Percentiles rank a stretch among this genome's conserved stretches.
phyloP scores from a whole-genome alignment of 2,797 vertebrate species.

The Zalophus californianus region DNA sequence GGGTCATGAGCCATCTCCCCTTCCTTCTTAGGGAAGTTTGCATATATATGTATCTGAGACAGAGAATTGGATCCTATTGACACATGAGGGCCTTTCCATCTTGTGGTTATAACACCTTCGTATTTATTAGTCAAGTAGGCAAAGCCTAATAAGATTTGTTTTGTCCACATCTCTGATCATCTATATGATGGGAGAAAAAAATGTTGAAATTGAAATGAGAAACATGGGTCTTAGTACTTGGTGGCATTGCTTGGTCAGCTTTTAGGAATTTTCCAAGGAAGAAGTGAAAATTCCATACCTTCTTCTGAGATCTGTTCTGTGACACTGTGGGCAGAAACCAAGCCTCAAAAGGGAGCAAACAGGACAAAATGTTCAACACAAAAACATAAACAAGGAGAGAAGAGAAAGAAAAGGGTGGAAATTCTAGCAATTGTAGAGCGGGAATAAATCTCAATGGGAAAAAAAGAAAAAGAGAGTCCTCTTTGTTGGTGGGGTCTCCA shows the following conservation, averaged over 20 bases:
- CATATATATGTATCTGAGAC: background rate
- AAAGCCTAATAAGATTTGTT: slow-evolving; percentile 19
- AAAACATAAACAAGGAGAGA: background rate
- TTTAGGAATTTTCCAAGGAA: slow-evolving; percentile 67
- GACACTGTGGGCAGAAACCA: background rate
- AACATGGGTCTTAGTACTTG: background rate
- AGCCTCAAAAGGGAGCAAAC: background rate
- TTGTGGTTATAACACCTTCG: background rate
- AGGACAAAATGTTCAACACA: background rate
- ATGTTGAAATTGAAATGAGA: slow-evolving; percentile 44
- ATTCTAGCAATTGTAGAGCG: slow-evolving; percentile 49
- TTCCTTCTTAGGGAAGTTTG: background rate
- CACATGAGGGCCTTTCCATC: background rate
- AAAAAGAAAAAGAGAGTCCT: background rate
- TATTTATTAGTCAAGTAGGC: background rate
- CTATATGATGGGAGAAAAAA: slow-evolving; percentile 46
- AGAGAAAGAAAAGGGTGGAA: background rate
- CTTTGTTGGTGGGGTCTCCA: background rate
- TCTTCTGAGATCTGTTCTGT: slow-evolving; percentile 57
- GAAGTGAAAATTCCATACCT: slow-evolving; percentile 47
- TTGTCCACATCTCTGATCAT: slow-evolving; percentile 65
- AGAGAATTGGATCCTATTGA: background rate
- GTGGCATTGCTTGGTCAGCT: slow-evolving; percentile 60
- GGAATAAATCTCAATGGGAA: background rate
- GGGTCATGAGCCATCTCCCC: too few species aligned